These are phyloP conservation scores for Pantherophis alleghaniensis DNA, from an alignment of 2,797 vertebrate species.

Conservation along the genomic window DNA sequence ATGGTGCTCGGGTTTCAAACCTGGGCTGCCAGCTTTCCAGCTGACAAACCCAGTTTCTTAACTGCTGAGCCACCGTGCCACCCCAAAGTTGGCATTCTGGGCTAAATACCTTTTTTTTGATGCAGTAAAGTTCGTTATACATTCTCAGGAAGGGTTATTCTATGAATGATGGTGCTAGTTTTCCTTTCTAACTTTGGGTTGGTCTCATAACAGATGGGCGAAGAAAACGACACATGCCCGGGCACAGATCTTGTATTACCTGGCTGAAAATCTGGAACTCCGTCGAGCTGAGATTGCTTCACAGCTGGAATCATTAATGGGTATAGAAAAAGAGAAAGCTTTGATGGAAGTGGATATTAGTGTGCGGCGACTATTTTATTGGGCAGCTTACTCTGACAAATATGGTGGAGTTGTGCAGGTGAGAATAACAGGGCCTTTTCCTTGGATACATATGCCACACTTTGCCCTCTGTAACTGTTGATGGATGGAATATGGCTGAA, in stretches of 20 bases:
- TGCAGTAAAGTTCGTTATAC: not conserved
- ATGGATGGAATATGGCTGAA: not conserved
- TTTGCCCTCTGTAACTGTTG: not conserved
- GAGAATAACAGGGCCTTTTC: slow-evolving; percentile 8
- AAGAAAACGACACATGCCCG: slow-evolving; percentile 75
- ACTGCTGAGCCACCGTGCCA: not conserved
- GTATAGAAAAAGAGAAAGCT: slow-evolving; percentile 62
- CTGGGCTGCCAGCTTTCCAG: not conserved
- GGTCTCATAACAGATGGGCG: slow-evolving; percentile 72
- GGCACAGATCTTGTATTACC: slow-evolving; percentile 77
- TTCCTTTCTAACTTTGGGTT: not conserved
- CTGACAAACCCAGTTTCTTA: not conserved
- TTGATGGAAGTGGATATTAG: slow-evolving; percentile 80
- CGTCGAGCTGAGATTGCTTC: slow-evolving; percentile 69
- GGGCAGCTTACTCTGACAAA: slow-evolving; percentile 80
- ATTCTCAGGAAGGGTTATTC: not conserved
- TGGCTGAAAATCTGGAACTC: slow-evolving; percentile 74
- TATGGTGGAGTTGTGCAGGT: slow-evolving; percentile 75
- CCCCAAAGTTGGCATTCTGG: not conserved
- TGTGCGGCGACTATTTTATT: slow-evolving; percentile 74
- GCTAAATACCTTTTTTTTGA: not conserved
- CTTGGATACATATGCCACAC: no score
- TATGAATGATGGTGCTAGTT: not conserved
- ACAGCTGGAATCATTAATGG: slow-evolving; percentile 68
- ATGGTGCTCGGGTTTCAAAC: not conserved